Base-by-base conservation (phyloP, 2,888 invertebrate species). In the Stenolophus ochropezus region DNA sequence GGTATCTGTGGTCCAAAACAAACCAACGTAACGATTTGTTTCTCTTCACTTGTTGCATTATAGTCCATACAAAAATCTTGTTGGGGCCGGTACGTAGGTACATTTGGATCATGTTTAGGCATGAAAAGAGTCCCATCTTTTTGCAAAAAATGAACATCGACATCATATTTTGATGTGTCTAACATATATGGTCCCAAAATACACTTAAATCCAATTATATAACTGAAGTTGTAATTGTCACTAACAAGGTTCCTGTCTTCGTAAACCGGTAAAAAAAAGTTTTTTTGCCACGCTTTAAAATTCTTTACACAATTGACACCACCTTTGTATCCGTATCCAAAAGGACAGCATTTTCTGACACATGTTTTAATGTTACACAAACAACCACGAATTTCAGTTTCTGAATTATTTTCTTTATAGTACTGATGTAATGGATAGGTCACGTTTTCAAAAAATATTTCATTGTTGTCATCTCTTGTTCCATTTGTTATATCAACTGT, bases 101-200 rank as follows among this genome's bases (percentile, higher is more conserved):
- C 25, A 61, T 6, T 11, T 14, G 20, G 8, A n/a, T 61, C 61
- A 61, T 61, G 11, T 42, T 11, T 42, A 23, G 73, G 73, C 23
- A 73, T 73, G 14, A 5, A 73, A 20, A 73, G 49, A n/a, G 11
- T 56, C 1, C 56, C 53, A 76, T 76, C 27, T 42, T n/a, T 5
- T 76, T 76, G 75, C 14, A 76, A 5, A 56, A 27, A 76, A 56
- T 76, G 14, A 25, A 14, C 25, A 76, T 76, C 75, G 1, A 16
- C 27, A 5, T 27, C n/a, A 53, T 11, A 25, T 33, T 20, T 14
- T n/a, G 5, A 4, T 4, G 49, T 11, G 21, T 49, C 20, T 14
- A 74, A 74, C 14, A 74, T 49, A 74, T 76, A 76, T 11, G n/a
- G n/a, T n/a, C n/a, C 23, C 75, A n/a, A n/a, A 18, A 18, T 25